A percentile compares a stretch with the other conserved stretches of the same genome.
Conservation (phyloP, 2,113 vertebrate genomes). For the Tachysurus fulvidraco region DNA sequence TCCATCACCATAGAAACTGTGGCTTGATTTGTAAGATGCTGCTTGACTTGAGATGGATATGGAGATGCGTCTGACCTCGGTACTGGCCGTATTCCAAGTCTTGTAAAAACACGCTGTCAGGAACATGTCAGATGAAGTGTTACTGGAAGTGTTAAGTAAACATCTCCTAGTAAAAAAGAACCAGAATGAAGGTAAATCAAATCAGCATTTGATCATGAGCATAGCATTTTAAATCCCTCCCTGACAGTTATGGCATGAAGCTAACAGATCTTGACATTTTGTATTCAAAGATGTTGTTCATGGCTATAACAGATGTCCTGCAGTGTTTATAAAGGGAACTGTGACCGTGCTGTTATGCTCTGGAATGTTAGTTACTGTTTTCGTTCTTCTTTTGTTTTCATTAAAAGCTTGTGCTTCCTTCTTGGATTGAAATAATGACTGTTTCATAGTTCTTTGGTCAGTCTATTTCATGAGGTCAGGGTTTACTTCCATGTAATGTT, state of each 20-base stretch:
- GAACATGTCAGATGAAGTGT: constrained; percentile 36
- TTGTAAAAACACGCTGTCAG: constrained; percentile 20
- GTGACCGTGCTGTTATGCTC: constrained; percentile 24
- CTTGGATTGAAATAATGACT: background rate
- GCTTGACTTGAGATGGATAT: constrained; percentile 24
- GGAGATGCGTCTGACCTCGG: constrained; percentile 31
- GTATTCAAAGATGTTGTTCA: constrained; percentile 14
- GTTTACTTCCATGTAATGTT: background rate
- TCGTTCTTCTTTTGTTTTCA: constrained; percentile 33
- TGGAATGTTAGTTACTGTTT: constrained; percentile 38
- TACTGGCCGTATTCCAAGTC: constrained; percentile 16
- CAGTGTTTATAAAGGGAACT: constrained; percentile 37
- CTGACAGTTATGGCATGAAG: constrained; percentile 18
- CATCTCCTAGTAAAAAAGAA: background rate
- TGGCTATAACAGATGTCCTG: constrained; percentile 34
- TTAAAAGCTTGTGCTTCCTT: constrained; percentile 33
- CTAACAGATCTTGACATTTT: constrained; percentile 10
- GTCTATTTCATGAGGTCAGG: background rate
- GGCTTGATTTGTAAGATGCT: constrained; percentile 23
- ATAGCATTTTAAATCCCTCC: background rate
- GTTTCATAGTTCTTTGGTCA: background rate
- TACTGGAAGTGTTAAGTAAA: constrained; percentile 25
- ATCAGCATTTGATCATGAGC: background rate
- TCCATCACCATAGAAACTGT: constrained; percentile 42
- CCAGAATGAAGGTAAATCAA: constrained; percentile 14